Conservation (phyloP, 2,888 invertebrate species). For the Caradrina kadenii region DNA sequence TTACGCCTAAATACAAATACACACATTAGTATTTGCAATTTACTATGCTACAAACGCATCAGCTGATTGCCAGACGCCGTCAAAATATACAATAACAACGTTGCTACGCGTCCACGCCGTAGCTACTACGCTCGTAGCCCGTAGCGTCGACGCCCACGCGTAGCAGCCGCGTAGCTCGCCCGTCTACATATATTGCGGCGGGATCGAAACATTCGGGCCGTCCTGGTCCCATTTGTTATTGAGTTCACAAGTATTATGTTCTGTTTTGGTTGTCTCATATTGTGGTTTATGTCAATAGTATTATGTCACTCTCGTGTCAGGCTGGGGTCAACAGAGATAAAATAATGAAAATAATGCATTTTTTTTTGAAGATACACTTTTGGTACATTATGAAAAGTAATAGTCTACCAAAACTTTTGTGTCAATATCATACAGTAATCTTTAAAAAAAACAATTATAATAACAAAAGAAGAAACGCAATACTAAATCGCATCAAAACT, state of each 20-base stretch:
- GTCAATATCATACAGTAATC: too few relatives aligned
- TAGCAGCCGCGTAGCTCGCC: slow-evolving; percentile 65
- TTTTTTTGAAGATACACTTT: too few relatives aligned
- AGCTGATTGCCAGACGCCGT: slow-evolving; percentile 66
- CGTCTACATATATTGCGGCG: slow-evolving; percentile 33
- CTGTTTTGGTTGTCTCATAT: slow-evolving; percentile 6
- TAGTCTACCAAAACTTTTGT: too few relatives aligned
- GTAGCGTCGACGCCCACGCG: slow-evolving; percentile 76
- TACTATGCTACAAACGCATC: slow-evolving; percentile 51
- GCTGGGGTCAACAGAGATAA: neutral
- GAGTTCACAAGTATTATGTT: slow-evolving; percentile 31
- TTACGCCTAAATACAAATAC: neutral
- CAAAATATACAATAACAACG: slow-evolving; percentile 71
- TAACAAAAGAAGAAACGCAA: too few relatives aligned
- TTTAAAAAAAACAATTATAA: too few relatives aligned
- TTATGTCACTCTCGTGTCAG: neutral
- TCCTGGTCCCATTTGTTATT: slow-evolving; percentile 46
- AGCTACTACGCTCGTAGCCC: slow-evolving; percentile 64
- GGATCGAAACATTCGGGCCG: slow-evolving; percentile 34
- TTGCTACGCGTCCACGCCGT: slow-evolving; percentile 62
- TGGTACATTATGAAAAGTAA: too few relatives aligned
- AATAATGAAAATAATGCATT: neutral
- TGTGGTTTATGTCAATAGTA: neutral
- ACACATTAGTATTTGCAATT: slow-evolving; percentile 4
- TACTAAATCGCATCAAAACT: too few relatives aligned